Conservation (phyloP, 1,140 invertebrate genomes). For the Sycophaga agraensis region DNA sequence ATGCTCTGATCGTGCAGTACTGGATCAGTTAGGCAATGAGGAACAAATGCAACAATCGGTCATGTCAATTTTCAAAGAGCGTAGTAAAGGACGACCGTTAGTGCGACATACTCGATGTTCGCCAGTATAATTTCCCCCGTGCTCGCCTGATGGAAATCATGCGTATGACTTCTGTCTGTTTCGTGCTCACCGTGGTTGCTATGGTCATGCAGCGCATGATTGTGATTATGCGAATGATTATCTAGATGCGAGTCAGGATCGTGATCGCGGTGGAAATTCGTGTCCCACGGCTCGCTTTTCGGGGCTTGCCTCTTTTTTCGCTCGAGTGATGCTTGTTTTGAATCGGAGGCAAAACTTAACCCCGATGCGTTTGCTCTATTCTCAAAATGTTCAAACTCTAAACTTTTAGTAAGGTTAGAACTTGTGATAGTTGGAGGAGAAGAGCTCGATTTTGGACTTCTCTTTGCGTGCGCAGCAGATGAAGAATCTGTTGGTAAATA, state of each 20-base stretch:
- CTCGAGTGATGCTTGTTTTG: too few relatives aligned
- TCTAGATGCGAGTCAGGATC: constrained; percentile 9
- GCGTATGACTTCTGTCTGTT: neutral
- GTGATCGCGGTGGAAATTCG: constrained; percentile 1
- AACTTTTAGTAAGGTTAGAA: neutral
- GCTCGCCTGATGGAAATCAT: neutral
- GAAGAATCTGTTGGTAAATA: neutral
- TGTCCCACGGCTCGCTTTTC: neutral
- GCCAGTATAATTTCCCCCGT: constrained; percentile 40
- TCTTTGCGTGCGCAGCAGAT: neutral
- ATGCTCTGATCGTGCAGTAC: too few relatives aligned
- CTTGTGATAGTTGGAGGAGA: neutral
- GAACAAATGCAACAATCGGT: neutral
- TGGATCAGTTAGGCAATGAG: neutral
- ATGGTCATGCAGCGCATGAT: neutral
- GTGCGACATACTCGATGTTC: constrained; percentile 43
- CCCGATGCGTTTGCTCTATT: too few relatives aligned
- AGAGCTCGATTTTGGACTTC: neutral
- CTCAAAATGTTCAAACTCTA: neutral
- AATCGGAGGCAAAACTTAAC: too few relatives aligned
- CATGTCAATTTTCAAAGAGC: constrained; percentile 38
- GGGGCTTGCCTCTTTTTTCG: constrained; percentile 46
- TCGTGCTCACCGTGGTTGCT: neutral
- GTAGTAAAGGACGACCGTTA: constrained; percentile 43
- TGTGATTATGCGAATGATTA: neutral